A percentile compares a stretch with the other conserved stretches of the same genome.
Evolutionary conservation across 2,797 vertebrate species (phyloP).

Genomic region (Microhierax caerulescens): DNA sequence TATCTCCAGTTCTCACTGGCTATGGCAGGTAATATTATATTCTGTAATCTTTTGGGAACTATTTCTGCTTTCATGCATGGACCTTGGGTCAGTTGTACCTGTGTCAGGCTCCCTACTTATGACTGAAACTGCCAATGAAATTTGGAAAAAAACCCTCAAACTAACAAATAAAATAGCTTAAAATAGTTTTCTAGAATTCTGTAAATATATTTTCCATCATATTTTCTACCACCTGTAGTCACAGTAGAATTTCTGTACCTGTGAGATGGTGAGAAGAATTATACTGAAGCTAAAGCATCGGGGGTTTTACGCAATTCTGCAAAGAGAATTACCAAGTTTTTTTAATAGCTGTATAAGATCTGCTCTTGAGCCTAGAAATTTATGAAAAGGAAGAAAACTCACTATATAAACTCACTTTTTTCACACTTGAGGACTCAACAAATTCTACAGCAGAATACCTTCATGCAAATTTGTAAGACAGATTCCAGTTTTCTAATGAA

Average conservation of each 20-base stretch:
- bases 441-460: background rate
- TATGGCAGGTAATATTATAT: background rate
- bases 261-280: background rate
- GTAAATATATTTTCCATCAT: background rate
- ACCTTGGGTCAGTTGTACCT: background rate
- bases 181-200: background rate
- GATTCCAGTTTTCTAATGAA: background rate
- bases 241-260: background rate
- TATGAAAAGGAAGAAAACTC: background rate
- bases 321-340: background rate
- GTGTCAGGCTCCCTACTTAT: background rate
- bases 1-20: background rate
- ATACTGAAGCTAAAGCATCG: background rate
- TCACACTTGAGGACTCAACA: background rate
- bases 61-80: background rate
- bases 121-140: background rate
- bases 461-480: background rate
- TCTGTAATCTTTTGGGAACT: background rate
- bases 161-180: background rate
- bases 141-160: background rate
- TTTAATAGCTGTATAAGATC: background rate
- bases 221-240: background rate
- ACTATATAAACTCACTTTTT: background rate
- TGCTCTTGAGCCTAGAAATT: background rate
- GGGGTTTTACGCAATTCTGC: background rate